phyloP scores from a whole-genome alignment of 2,888 invertebrate genomes.

The Lysandra bellargus region DNA sequence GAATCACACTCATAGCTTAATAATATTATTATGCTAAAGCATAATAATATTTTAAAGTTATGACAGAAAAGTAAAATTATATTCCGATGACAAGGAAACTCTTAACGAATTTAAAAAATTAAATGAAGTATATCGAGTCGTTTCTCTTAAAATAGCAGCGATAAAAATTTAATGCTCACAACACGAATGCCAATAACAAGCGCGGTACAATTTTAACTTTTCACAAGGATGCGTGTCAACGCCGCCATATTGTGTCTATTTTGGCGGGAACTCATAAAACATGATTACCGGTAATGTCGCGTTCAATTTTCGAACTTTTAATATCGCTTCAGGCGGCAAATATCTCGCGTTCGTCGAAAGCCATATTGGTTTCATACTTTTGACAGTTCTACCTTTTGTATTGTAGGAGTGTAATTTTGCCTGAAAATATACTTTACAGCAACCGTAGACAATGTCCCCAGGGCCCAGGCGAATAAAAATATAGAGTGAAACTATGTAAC shows the following conservation, averaged over 20 bases:
- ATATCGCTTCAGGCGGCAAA: constrained; percentile 42
- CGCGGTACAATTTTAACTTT: constrained; percentile 61
- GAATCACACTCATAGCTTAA: background rate
- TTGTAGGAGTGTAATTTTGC: background rate
- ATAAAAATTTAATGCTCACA: constrained; percentile 41
- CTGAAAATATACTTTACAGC: background rate
- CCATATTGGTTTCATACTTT: constrained; percentile 24
- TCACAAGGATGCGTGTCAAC: constrained; percentile 63
- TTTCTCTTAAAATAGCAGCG: constrained; percentile 41
- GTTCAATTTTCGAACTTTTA: constrained; percentile 56
- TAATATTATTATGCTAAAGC: background rate
- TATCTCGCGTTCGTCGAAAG: constrained; percentile 38
- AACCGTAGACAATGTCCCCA: no score
- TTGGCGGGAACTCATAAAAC: constrained; percentile 71
- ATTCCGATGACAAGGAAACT: constrained; percentile 21
- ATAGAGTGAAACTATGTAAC: no score
- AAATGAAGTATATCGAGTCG: constrained; percentile 35
- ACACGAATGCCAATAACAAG: constrained; percentile 39
- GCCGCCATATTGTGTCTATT: constrained; percentile 58
- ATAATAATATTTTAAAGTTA: background rate
- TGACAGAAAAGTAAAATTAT: background rate
- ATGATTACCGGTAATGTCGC: constrained; percentile 70
- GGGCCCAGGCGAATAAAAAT: no score
- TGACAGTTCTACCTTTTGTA: background rate
- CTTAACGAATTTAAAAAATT: constrained; percentile 30